Evolutionary conservation across 2,113 vertebrate genomes (phyloP).

Genomic region (Noturus placidus): DNA sequence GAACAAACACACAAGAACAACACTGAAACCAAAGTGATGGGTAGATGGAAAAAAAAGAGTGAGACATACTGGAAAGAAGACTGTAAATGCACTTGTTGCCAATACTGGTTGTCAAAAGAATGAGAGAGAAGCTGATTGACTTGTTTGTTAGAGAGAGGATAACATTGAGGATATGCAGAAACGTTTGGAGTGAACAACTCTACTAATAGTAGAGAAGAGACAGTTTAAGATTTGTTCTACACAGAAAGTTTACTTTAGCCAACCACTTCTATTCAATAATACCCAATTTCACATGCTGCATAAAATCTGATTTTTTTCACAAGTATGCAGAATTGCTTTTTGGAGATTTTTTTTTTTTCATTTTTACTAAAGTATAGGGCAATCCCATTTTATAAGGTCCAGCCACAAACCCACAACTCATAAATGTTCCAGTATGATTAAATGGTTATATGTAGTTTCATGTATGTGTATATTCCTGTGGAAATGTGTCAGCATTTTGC

Average conservation of each 20-base stretch:
- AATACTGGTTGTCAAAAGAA: not conserved
- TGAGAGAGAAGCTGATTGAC: not conserved
- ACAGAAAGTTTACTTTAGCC: not conserved
- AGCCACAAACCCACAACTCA: not conserved
- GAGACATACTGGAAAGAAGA: conserved; percentile 4
- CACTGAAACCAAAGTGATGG: conserved; percentile 29
- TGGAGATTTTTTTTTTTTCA: not conserved
- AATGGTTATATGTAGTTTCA: not conserved
- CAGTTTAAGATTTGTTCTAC: not conserved
- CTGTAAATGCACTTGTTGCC: not conserved
- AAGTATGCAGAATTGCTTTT: not conserved
- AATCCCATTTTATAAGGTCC: not conserved
- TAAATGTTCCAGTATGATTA: not conserved
- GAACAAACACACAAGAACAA: conserved; percentile 46
- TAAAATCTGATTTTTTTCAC: not conserved
- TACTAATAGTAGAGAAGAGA: not conserved
- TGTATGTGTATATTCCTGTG: not conserved
- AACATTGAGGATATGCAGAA: not conserved
- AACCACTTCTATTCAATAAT: not conserved
- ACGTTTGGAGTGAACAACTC: not conserved
- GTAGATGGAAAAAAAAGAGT: conserved; percentile 3
- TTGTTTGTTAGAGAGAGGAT: not conserved
- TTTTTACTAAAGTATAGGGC: not conserved
- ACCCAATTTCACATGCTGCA: not conserved
- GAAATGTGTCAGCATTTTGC: not conserved